phyloP scores from a whole-genome alignment of 2,797 vertebrate species.

The Enteromius thamalakanensis region DNA sequence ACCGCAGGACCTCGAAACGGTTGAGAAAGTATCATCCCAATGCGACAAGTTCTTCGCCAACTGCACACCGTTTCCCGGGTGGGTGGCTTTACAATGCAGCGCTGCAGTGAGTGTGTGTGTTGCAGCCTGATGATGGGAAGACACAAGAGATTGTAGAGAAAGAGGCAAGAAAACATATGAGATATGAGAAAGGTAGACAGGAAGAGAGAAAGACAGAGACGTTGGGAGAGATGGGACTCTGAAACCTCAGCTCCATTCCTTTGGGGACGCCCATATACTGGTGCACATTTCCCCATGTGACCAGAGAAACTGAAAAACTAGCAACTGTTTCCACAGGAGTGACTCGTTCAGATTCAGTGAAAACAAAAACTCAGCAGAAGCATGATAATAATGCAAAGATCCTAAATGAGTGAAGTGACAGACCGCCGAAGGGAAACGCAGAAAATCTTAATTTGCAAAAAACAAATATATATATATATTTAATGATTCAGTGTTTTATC shows the following conservation, averaged over 20 bases:
- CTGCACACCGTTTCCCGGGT: neutral
- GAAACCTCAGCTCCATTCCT: constrained; percentile 70
- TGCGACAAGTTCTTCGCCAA: constrained; percentile 1
- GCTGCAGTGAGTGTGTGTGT: constrained; percentile 28
- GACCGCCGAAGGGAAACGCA: neutral
- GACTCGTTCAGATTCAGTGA: constrained; percentile 18
- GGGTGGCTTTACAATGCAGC: neutral
- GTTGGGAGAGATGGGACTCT: constrained; percentile 68
- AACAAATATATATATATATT: neutral
- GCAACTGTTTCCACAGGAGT: neutral
- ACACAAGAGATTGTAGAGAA: constrained; percentile 31
- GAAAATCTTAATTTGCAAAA: neutral
- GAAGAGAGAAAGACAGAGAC: constrained; percentile 47
- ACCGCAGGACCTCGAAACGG: neutral
- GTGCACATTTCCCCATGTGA: constrained; percentile 74
- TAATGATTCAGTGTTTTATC: neutral
- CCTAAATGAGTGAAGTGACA: constrained; percentile 2
- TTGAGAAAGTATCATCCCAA: neutral
- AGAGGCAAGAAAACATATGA: constrained; percentile 18
- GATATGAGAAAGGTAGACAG: constrained; percentile 26
- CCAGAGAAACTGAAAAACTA: constrained; percentile 39
- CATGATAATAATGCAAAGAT: constrained; percentile 5
- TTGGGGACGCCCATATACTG: constrained; percentile 67
- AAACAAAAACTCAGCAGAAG: constrained; percentile 16
- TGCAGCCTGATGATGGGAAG: constrained; percentile 52